A percentile compares a stretch with the other conserved stretches of the same genome.
Conservation (phyloP, 2,888 invertebrate species). For the Agriopis aurantiaria region DNA sequence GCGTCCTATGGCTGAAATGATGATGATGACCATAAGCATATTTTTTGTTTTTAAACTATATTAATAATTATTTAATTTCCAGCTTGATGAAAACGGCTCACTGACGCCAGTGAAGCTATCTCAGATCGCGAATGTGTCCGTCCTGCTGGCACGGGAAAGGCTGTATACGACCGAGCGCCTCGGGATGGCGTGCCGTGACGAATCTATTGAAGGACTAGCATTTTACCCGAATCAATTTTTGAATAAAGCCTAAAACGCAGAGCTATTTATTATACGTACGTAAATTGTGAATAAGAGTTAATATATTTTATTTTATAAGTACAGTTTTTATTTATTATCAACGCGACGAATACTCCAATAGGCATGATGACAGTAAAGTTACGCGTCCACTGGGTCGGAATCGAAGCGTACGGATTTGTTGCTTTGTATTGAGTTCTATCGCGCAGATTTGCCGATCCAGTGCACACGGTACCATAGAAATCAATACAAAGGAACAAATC, state of each 20-base stretch:
- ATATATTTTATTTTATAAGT: slow-evolving; percentile 39
- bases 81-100: slow-evolving; percentile 89
- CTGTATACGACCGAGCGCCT: slow-evolving; percentile 94
- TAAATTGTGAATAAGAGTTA: slow-evolving; percentile 33
- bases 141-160: slow-evolving; percentile 96
- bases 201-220: slow-evolving; percentile 96
- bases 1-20: too few species aligned
- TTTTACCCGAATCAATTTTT: slow-evolving; percentile 97
- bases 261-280: neutral
- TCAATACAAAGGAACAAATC: too few species aligned
- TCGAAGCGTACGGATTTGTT: too few species aligned
- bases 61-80: slow-evolving; percentile 50
- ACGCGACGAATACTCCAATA: neutral
- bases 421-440: too few species aligned
- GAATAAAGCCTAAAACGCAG: slow-evolving; percentile 61
- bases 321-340: slow-evolving; percentile 20
- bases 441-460: too few species aligned
- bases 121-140: slow-evolving; percentile 92
- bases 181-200: slow-evolving; percentile 97
- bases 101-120: slow-evolving; percentile 96
- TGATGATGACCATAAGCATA: too few species aligned
- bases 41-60: too few species aligned
- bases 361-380: too few species aligned
- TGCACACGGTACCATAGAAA: too few species aligned
- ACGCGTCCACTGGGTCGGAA: too few species aligned